A percentile compares a stretch with the other conserved stretches of the same genome.
Evolutionary conservation across 2,888 invertebrate species (phyloP).

Genomic region (Stegophylla sp.): DNA sequence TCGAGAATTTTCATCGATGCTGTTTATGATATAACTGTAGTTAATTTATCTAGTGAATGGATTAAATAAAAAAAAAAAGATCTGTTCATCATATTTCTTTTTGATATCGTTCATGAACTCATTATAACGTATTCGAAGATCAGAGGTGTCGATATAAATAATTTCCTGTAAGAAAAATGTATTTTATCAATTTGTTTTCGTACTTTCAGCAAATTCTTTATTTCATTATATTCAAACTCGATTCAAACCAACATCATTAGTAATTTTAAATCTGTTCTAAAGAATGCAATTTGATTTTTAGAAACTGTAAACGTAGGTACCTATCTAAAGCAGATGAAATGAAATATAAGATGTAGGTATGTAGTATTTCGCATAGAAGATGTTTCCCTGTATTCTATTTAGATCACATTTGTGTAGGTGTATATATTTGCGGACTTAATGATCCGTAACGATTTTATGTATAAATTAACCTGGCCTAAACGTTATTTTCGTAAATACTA

Average conservation of each 20-base stretch:
- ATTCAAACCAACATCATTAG: neutral
- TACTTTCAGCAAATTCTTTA: conserved; percentile 17
- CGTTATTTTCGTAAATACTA: conserved; percentile 24
- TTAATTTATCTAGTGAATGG: neutral
- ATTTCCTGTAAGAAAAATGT: neutral
- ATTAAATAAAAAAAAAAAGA: too few species aligned
- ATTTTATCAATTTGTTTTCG: neutral
- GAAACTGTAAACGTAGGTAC: conserved; percentile 16
- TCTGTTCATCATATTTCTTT: conserved; percentile 18
- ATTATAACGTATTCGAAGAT: conserved; percentile 31
- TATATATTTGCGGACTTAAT: conserved; percentile 33
- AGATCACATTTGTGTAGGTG: neutral
- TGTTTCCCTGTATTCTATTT: conserved; percentile 23
- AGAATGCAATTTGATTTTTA: neutral
- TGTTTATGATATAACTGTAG: conserved; percentile 1
- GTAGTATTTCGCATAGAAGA: conserved; percentile 22
- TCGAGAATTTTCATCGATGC: neutral
- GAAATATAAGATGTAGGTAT: conserved; percentile 4
- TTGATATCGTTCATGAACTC: neutral
- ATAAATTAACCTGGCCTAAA: conserved; percentile 11
- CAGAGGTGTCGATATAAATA: conserved; percentile 25
- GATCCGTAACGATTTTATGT: conserved; percentile 32
- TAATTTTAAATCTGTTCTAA: neutral
- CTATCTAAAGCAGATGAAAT: neutral
- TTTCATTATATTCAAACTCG: neutral